Percentiles rank a stretch among this genome's conserved stretches.
phyloP scores from a whole-genome alignment of 2,113 vertebrate genomes.

The Alouatta palliata region DNA sequence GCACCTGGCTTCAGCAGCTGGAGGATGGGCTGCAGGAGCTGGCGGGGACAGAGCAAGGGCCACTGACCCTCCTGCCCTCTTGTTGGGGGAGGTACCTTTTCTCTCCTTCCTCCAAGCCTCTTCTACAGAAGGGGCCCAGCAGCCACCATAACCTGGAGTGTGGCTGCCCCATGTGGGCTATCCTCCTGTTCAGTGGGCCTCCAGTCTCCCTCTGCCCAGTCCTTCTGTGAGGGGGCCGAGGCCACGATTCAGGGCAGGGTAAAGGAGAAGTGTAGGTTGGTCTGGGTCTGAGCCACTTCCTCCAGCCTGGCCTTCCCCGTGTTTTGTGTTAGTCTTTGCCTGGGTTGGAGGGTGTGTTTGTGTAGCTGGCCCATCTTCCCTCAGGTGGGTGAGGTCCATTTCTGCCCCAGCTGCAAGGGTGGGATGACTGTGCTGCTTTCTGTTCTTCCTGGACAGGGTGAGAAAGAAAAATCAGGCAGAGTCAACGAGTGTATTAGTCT shows the following conservation, averaged over 20 bases:
- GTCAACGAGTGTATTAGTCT: too few relatives aligned
- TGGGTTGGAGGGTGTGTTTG: not conserved
- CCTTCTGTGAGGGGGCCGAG: too few relatives aligned
- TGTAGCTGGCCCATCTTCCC: accelerated
- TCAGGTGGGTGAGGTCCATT: not conserved
- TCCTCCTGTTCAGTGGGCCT: not conserved
- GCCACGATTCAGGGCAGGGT: not conserved
- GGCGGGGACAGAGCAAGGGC: not conserved
- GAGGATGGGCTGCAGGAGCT: not conserved
- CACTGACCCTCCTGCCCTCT: not conserved
- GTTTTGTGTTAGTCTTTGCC: accelerated
- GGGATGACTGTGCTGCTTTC: not conserved
- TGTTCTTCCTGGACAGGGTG: not conserved
- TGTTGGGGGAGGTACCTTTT: too few relatives aligned
- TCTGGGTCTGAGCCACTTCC: accelerated
- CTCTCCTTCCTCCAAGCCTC: accelerated
- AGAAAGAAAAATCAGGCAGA: not conserved
- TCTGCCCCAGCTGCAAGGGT: accelerated
- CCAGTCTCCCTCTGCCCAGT: not conserved
- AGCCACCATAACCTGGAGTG: too few relatives aligned
- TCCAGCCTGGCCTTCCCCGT: not conserved
- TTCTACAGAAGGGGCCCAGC: not conserved
- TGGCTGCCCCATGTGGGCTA: not conserved
- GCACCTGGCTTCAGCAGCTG: accelerated
- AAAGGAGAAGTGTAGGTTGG: not conserved